A percentile compares a stretch with the other conserved stretches of the same genome.
Conservation (phyloP, 2,888 invertebrate genomes). For the Trachelus troglodyta region DNA sequence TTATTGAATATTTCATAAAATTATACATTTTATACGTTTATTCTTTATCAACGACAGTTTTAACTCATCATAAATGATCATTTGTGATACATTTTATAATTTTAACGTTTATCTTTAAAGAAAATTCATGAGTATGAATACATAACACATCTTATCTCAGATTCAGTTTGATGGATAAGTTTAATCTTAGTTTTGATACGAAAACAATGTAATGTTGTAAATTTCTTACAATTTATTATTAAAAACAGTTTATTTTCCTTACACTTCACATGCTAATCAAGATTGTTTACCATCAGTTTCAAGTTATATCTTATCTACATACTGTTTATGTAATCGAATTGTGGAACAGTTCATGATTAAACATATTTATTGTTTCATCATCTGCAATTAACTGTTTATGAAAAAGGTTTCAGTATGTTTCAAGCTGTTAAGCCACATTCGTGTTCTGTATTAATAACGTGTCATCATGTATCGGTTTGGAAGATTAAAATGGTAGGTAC, state of each 20-base stretch:
- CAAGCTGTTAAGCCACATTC: not conserved
- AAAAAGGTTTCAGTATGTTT: not conserved
- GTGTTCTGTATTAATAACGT: not conserved
- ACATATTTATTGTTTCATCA: not conserved
- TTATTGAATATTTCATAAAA: no score
- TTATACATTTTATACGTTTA: no score
- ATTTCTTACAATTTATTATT: not conserved
- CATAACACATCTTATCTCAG: not conserved
- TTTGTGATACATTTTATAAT: no score
- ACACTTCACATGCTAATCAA: not conserved
- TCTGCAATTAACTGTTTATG: not conserved
- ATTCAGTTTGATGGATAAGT: not conserved
- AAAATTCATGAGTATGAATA: not conserved
- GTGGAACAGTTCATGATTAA: not conserved
- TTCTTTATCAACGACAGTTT: no score
- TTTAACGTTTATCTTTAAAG: no score
- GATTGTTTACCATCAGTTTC: not conserved
- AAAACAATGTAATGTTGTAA: not conserved
- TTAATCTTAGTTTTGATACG: not conserved
- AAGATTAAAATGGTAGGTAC: slow-evolving; percentile 31
- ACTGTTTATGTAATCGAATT: not conserved
- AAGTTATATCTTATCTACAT: not conserved
- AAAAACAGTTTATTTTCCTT: not conserved
- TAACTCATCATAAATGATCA: no score
- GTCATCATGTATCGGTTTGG: slow-evolving; percentile 29